Percentiles rank a stretch among this genome's conserved stretches.
Conservation (phyloP, 2,113 vertebrate species). For the Neopipo cinnamomea region DNA sequence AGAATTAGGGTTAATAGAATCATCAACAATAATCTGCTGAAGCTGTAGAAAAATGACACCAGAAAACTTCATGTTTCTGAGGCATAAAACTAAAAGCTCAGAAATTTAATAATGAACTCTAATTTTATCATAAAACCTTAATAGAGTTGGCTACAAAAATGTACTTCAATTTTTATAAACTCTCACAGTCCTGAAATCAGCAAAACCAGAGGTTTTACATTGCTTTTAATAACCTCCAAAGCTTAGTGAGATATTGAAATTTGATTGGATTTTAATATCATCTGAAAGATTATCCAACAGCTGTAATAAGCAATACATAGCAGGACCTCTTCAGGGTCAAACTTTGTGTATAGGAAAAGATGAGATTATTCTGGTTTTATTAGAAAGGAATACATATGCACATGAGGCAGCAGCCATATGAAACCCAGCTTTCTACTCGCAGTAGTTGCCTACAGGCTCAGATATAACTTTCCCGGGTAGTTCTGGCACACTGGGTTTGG, state of each 20-base stretch:
- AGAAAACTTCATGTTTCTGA: not conserved
- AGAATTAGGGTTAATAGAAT: not conserved
- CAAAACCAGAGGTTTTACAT: not conserved
- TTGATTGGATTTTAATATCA: not conserved
- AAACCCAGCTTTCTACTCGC: not conserved
- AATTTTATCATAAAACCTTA: not conserved
- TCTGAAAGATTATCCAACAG: constrained; percentile 8
- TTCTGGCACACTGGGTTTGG: not conserved
- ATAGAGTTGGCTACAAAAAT: not conserved
- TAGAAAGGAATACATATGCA: not conserved
- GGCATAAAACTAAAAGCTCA: not conserved
- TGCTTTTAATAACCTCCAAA: constrained; percentile 17
- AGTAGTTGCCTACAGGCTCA: not conserved
- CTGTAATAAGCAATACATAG: not conserved
- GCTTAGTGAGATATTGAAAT: constrained; percentile 1
- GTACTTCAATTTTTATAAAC: constrained; percentile 8
- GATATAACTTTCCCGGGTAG: not conserved
- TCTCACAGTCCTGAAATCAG: not conserved
- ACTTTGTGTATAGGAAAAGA: not conserved
- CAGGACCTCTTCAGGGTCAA: not conserved
- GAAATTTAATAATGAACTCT: not conserved
- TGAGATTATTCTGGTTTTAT: not conserved
- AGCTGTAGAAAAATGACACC: not conserved
- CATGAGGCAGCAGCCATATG: not conserved
- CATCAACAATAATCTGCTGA: not conserved